These are phyloP conservation scores for Drosophila ficusphila DNA, from an alignment of 1,140 invertebrate species.

Conservation along the genomic window DNA sequence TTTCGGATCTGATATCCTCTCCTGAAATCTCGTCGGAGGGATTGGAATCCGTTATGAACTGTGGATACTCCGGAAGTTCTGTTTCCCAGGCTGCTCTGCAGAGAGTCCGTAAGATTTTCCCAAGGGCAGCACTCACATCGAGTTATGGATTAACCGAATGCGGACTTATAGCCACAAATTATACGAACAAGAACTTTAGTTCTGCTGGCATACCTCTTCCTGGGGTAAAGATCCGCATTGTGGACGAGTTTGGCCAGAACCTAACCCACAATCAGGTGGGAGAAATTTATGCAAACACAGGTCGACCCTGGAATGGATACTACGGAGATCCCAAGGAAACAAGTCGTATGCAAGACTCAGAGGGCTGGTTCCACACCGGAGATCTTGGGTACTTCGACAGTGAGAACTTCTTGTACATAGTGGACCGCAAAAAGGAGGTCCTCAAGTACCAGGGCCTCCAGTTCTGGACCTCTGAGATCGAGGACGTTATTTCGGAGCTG, in stretches of 20 bases:
- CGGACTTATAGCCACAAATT: conserved; percentile 54
- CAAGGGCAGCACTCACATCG: conserved; percentile 48
- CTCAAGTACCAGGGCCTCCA: conserved; percentile 88
- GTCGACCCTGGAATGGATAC: conserved; percentile 83
- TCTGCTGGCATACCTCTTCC: conserved; percentile 59
- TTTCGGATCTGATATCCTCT: conserved; percentile 44
- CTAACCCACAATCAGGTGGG: conserved; percentile 76
- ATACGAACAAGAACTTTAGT: conserved; percentile 41
- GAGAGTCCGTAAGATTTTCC: conserved; percentile 51
- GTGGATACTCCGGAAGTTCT: conserved; percentile 57
- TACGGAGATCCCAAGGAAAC: conserved; percentile 86
- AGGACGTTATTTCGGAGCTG: conserved; percentile 53
- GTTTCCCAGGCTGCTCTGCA: conserved; percentile 37
- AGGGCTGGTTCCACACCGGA: conserved; percentile 91
- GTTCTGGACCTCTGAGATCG: conserved; percentile 78
- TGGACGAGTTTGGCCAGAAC: conserved; percentile 66
- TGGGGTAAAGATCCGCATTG: conserved; percentile 56
- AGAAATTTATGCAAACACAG: conserved; percentile 82
- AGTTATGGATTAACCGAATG: conserved; percentile 67
- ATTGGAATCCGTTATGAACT: conserved; percentile 43
- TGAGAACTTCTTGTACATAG: conserved; percentile 87
- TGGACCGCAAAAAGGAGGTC: conserved; percentile 91
- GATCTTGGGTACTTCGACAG: conserved; percentile 90
- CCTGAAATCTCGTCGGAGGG: conserved; percentile 47
- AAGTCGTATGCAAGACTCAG: conserved; percentile 85